Evolutionary conservation across 2,113 vertebrate species (phyloP), one percentile per base, ranked within the genome.

Genomic region (Cavia porcellus): DNA sequence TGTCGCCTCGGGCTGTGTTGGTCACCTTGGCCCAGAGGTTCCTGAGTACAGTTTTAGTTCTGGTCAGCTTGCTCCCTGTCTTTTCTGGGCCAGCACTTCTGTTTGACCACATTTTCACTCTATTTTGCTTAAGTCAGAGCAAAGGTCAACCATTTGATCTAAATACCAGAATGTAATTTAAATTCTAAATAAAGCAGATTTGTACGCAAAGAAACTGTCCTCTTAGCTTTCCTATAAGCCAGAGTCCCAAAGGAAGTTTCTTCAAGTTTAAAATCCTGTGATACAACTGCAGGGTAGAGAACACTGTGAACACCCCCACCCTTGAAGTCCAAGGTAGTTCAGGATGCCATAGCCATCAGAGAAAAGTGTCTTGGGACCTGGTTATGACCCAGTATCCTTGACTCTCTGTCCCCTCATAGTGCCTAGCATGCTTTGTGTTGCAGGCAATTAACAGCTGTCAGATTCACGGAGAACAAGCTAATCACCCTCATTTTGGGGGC

Each of bases 171-270:
- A n/a, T 28, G 3, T n/a, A n/a, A 94, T 81, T 50, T 38, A 92
- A 95, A 89, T 96, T 82, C 84, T 68, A 80, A 87, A 89, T 47
- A 47, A 94, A 87, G 72, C 30, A 66, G 72, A 62, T 59, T 50
- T 17, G 35, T 59, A 57, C 17, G 47, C 64, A 57, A 74, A 83
- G 84, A 94, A 94, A 75, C 0, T 24, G 6, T 6, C 7, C 50
- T 50, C 20, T 57, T 64, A 13, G 32, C 24, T 90, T 70, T 66
- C 14, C 79, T 45, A n/a, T 22, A 84, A 64, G 35, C 57, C 9
- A 1, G 11, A 15, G 80, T 93, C 89, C 88, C 32, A 13, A 0
- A 45, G 57, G 45, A 62, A 81, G 47, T 38, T 79, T 57, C 28
- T 80, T 70, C 24, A 1, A 80, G 12, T n/a, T 38, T 94, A 72